A percentile compares a stretch with the other conserved stretches of the same genome.
Conservation (phyloP, 2,797 vertebrate species). For the Argya squamiceps region DNA sequence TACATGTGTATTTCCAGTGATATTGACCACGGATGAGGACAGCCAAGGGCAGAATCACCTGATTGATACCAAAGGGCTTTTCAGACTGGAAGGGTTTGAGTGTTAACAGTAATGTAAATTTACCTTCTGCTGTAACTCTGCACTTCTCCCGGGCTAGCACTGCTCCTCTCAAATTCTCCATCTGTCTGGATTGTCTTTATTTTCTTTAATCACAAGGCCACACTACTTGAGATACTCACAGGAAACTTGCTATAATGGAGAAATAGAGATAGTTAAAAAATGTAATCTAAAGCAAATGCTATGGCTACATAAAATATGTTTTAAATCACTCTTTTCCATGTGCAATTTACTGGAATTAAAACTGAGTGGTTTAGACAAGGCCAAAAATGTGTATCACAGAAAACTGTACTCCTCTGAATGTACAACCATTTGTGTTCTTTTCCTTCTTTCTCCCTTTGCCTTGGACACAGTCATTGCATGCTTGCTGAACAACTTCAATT, state of each 20-base stretch:
- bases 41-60: background rate
- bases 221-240: background rate
- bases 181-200: background rate
- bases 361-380: background rate
- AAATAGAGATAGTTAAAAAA: background rate
- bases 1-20: background rate
- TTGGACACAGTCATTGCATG: background rate
- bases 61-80: background rate
- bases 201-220: background rate
- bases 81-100: background rate
- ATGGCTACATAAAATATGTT: background rate
- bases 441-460: background rate
- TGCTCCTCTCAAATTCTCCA: background rate
- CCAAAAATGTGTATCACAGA: background rate
- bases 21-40: fast-evolving
- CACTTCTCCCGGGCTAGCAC: background rate
- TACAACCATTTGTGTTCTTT: background rate
- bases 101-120: background rate
- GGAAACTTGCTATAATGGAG: background rate
- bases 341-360: background rate
- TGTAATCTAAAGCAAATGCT: background rate
- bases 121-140: background rate
- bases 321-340: background rate
- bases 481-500: background rate
- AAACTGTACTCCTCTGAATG: background rate